Evolutionary conservation across 2,888 invertebrate species (phyloP).

Genomic region (Xanthorhoe designata): DNA sequence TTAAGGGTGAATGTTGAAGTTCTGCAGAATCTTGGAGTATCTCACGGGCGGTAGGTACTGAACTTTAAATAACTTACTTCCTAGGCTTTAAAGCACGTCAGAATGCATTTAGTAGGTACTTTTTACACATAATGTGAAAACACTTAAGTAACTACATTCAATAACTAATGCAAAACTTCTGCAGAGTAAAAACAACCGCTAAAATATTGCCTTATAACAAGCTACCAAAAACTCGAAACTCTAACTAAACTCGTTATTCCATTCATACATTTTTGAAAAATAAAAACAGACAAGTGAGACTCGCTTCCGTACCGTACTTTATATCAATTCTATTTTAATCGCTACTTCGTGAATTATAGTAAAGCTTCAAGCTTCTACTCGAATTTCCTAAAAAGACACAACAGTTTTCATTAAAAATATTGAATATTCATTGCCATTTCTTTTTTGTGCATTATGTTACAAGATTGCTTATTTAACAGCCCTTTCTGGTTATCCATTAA

Average conservation of each 20-base stretch:
- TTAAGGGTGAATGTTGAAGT: slow-evolving; percentile 5
- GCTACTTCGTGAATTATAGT: background rate
- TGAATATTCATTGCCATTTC: background rate
- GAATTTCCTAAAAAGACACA: background rate
- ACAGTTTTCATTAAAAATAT: too few relatives aligned
- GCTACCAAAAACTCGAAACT: background rate
- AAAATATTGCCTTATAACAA: background rate
- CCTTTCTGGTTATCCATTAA: background rate
- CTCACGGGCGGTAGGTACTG: background rate
- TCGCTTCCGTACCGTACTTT: too few relatives aligned
- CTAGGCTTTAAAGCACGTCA: background rate
- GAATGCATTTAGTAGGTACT: background rate
- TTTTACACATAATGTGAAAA: background rate
- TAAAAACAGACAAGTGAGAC: background rate
- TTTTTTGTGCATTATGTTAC: background rate
- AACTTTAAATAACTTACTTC: background rate
- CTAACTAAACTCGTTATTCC: background rate
- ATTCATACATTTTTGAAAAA: background rate
- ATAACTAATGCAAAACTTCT: background rate
- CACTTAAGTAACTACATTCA: background rate
- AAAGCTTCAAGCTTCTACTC: background rate
- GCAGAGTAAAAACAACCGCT: background rate
- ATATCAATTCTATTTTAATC: too few relatives aligned
- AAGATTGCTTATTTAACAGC: background rate
- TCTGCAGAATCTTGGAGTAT: background rate